phyloP scores from a whole-genome alignment of 2,888 invertebrate genomes.

The Xiphydria camelus region DNA sequence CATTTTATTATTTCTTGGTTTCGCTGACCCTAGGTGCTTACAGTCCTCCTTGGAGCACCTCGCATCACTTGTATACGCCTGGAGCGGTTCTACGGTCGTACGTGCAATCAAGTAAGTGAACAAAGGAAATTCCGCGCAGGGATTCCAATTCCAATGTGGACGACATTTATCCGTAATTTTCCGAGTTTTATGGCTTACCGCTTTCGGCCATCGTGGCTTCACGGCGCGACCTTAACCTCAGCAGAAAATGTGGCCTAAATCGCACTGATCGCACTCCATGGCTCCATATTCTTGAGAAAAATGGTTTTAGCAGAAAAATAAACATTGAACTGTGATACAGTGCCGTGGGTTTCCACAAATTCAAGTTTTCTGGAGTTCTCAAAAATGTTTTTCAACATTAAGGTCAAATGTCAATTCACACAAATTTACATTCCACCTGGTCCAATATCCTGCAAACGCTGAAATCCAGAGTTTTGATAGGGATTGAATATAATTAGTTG shows the following conservation, averaged over 20 bases:
- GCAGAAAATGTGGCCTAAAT: slow-evolving; percentile 6
- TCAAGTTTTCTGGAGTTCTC: too few relatives aligned
- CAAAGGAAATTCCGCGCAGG: slow-evolving; percentile 3
- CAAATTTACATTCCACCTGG: too few relatives aligned
- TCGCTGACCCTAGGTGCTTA: slow-evolving; percentile 42
- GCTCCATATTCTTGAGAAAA: too few relatives aligned
- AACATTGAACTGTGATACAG: too few relatives aligned
- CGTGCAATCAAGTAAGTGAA: slow-evolving; percentile 49
- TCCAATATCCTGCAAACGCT: too few relatives aligned
- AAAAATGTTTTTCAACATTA: slow-evolving; percentile 13
- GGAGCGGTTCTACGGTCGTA: slow-evolving; percentile 47
- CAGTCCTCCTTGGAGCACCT: slow-evolving; percentile 46
- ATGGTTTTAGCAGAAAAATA: too few relatives aligned
- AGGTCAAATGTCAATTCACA: slow-evolving; percentile 26
- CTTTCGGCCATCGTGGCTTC: slow-evolving; percentile 46
- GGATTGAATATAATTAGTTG: too few relatives aligned
- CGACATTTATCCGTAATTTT: background rate
- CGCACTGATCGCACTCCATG: too few relatives aligned
- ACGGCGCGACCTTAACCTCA: slow-evolving; percentile 45
- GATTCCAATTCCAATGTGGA: background rate
- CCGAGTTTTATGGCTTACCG: background rate
- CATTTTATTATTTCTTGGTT: slow-evolving; percentile 35
- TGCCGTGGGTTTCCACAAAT: too few relatives aligned
- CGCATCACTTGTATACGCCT: slow-evolving; percentile 37
- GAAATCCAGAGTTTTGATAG: too few relatives aligned